Base-by-base conservation (phyloP, 2,888 invertebrate species). In the Pilophorus perplexus region DNA sequence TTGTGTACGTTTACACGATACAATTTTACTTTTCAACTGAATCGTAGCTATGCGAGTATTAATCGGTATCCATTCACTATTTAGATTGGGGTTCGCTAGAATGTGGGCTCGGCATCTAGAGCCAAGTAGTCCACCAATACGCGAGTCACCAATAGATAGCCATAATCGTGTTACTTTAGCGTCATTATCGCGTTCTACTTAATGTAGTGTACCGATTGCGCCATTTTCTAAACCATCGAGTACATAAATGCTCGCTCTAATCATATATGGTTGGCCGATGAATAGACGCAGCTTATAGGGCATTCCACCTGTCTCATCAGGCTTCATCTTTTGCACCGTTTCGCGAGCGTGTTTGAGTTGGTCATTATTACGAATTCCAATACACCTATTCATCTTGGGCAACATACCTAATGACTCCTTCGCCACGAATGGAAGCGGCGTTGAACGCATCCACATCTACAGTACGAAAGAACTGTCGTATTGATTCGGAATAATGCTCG, bases 221-320 rank as follows among this genome's bases (percentile, higher is more conserved):
- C 62, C 62, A 27, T 62, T 64, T 6, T 60, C 64, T n/a, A 64
- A 25, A n/a, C 64, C 64, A 55, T 64, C 64, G 14, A 37, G 14
- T 55, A 64, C 52, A 37, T 52, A 23, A 14, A 64, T 27, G 33
- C 59, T 64, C 14, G 6, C 22, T 28, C 54, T 25, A 27, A 64
- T 27, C 64, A 64, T 64, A 28, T 64, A 64, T 12, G 50, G 66
- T 60, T 66, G 64, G 20, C 38, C 59, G 40, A 50, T 4, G 3
- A 50, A 27, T 23, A 50, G 20, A 14, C 5, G 14, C 3, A 50
- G 23, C 27, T 18, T 50, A 20, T 25, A 50, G 14, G 50, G 23
- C 14, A 50, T 14, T 4, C 50, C 50, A 12, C 50, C 50, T 27
- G 50, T 50, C 27, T 50, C 50, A 27, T 50, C 50, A 14, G 12